phyloP scores from a whole-genome alignment of 2,888 invertebrate genomes.

The Erpobdella octoculata region DNA sequence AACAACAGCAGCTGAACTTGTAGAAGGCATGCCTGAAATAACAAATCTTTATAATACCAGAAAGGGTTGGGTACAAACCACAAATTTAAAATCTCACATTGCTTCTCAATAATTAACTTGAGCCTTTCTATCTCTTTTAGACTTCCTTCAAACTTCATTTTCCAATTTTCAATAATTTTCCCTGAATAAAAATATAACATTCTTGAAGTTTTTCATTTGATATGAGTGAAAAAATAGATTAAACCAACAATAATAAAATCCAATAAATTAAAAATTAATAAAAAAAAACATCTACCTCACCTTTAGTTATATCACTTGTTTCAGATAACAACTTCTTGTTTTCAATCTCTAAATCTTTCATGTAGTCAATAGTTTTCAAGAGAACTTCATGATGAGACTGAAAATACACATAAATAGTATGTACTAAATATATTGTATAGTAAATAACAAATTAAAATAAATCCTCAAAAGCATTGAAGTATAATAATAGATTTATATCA shows the following conservation, averaged over 20 bases:
- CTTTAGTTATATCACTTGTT: neutral
- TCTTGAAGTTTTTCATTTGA: neutral
- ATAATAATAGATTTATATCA: no score
- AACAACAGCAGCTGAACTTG: neutral
- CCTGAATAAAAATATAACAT: conserved; percentile 4
- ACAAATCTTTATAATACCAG: neutral
- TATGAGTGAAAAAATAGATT: neutral
- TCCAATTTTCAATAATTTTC: conserved; percentile 17
- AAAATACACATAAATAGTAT: neutral
- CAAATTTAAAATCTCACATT: conserved; percentile 5
- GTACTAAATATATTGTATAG: neutral
- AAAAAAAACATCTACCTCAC: neutral
- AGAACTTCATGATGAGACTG: conserved; percentile 27
- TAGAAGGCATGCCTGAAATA: neutral
- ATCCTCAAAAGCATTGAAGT: no score
- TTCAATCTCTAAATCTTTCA: conserved; percentile 16
- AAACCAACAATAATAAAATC: neutral
- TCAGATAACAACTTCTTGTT: neutral
- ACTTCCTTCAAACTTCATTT: conserved; percentile 7
- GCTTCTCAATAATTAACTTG: conserved; percentile 20
- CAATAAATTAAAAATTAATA: neutral
- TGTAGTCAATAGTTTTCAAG: conserved; percentile 23
- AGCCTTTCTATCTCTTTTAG: conserved; percentile 17
- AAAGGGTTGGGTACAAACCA: neutral
- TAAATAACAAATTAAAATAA: neutral